Percentiles rank a stretch among this genome's conserved stretches.
These are phyloP conservation scores for Myripristis jacobus DNA, from an alignment of 2,797 vertebrate genomes.

Conservation along the genomic window DNA sequence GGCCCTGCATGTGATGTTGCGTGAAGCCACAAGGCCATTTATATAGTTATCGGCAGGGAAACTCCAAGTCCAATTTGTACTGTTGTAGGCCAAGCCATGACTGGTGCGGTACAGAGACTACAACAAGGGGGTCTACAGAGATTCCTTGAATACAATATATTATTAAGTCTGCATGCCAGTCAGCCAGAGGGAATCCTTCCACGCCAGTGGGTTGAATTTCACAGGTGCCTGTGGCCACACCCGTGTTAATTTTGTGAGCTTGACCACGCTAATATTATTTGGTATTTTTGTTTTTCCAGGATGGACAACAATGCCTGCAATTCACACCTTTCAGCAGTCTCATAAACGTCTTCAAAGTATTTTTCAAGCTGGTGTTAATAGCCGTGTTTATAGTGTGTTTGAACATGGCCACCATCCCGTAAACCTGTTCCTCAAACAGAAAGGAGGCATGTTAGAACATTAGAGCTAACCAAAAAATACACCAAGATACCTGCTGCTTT, in stretches of 20 bases:
- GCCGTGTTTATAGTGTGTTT: slow-evolving; percentile 51
- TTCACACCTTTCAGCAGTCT: slow-evolving; percentile 56
- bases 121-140: slow-evolving; percentile 7
- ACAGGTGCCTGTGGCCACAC: slow-evolving; percentile 27
- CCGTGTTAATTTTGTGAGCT: slow-evolving; percentile 24
- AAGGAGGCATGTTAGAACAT: neutral
- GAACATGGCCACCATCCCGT: slow-evolving; percentile 22
- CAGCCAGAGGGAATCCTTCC: slow-evolving; percentile 12
- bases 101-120: slow-evolving; percentile 6
- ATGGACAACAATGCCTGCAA: slow-evolving; percentile 20
- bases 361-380: slow-evolving; percentile 54
- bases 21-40: slow-evolving; percentile 70
- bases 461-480: too few species aligned
- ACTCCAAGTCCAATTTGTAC: slow-evolving; percentile 36
- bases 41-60: slow-evolving; percentile 57
- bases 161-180: neutral
- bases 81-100: slow-evolving; percentile 12
- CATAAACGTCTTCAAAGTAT: slow-evolving; percentile 58
- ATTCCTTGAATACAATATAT: slow-evolving; percentile 11
- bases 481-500: too few species aligned
- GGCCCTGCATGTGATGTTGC: slow-evolving; percentile 55
- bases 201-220: slow-evolving; percentile 49
- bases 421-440: slow-evolving; percentile 28
- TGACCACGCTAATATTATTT: slow-evolving; percentile 5
- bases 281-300: slow-evolving; percentile 41